Evolutionary conservation across 2,113 vertebrate genomes (phyloP).

Genomic region (Indri indri): DNA sequence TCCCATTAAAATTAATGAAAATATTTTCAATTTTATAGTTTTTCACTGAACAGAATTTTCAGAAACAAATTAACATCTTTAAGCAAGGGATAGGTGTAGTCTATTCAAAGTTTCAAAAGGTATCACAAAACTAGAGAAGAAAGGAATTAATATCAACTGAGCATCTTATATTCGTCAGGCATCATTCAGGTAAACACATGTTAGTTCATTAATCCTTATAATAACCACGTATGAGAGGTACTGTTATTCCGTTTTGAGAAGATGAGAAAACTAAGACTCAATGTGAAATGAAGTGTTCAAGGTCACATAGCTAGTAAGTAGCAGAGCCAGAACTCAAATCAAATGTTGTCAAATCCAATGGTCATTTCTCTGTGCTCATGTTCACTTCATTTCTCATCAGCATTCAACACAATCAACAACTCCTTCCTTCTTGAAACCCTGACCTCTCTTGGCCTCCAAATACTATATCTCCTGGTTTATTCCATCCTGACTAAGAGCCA

Average conservation of each 20-base stretch:
- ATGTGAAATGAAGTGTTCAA: constrained; percentile 36
- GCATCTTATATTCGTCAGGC: neutral
- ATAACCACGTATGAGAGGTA: neutral
- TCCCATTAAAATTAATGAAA: neutral
- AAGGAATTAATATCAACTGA: constrained; percentile 15
- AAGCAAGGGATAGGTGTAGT: neutral
- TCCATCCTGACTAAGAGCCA: neutral
- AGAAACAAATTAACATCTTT: constrained; percentile 51
- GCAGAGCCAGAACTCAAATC: constrained; percentile 5
- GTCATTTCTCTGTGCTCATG: neutral
- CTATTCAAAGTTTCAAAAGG: constrained; percentile 1
- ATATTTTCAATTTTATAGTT: constrained; percentile 10
- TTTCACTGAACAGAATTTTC: constrained; percentile 47
- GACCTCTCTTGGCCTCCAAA: neutral
- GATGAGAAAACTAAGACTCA: neutral
- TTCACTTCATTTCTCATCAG: neutral
- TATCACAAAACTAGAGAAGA: neutral
- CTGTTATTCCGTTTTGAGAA: constrained; percentile 1
- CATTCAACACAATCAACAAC: neutral
- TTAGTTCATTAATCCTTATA: constrained; percentile 13
- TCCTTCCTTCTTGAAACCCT: neutral
- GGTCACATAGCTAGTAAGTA: neutral
- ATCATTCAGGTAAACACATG: neutral
- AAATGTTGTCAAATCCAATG: neutral
- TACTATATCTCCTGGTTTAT: neutral